phyloP scores from a whole-genome alignment of 2,797 vertebrate genomes.

The Chrosomus eos region DNA sequence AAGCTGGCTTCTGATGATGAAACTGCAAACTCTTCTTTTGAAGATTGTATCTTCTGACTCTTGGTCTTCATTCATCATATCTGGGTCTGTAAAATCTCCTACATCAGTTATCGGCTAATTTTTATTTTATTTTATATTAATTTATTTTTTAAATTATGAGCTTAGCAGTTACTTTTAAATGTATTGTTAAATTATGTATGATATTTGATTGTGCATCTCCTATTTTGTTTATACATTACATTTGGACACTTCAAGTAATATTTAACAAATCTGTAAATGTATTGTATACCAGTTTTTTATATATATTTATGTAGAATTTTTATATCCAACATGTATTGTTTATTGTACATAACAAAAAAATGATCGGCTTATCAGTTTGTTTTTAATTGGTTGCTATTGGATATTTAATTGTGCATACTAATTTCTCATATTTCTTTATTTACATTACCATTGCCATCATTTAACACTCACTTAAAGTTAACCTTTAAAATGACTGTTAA shows the following conservation, averaged over 20 bases:
- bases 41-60: too few species aligned
- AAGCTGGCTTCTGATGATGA: too few species aligned
- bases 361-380: neutral
- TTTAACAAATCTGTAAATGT: neutral
- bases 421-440: neutral
- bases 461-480: neutral
- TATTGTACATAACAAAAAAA: neutral
- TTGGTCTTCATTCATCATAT: too few species aligned
- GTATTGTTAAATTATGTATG: neutral
- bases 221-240: neutral
- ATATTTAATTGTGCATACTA: neutral
- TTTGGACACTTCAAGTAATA: neutral
- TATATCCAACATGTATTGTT: neutral
- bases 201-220: neutral
- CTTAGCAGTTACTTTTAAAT: neutral
- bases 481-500: neutral
- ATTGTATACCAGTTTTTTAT: neutral
- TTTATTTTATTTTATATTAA: neutral
- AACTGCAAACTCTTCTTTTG: too few species aligned
- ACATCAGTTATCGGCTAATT: neutral
- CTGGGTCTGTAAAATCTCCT: too few species aligned
- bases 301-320: neutral
- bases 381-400: neutral
- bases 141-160: neutral
- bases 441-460: neutral